Evolutionary conservation across 2,113 vertebrate genomes (phyloP).

Genomic region (Pachypanchax playfairii): DNA sequence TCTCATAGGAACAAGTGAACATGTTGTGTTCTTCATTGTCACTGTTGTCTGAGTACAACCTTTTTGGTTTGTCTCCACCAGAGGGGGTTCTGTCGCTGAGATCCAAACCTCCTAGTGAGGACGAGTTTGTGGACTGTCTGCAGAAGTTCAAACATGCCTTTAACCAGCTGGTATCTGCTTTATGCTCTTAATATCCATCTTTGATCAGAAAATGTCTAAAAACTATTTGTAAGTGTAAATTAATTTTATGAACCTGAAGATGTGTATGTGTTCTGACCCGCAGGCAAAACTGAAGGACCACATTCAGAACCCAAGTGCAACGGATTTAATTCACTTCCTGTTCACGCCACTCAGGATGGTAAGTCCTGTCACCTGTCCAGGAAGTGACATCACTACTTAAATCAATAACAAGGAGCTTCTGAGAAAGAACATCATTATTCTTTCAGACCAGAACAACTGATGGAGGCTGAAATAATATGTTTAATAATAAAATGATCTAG

Average conservation of each 20-base stretch:
- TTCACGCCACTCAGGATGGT: constrained; percentile 93
- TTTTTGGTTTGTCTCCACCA: constrained; percentile 66
- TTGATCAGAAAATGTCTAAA: no score
- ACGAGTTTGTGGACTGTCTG: constrained; percentile 93
- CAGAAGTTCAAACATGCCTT: constrained; percentile 98
- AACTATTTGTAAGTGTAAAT: no score
- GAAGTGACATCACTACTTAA: constrained; percentile 2
- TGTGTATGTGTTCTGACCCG: not conserved
- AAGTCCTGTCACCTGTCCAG: not conserved
- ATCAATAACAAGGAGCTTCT: not conserved
- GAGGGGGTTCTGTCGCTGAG: constrained; percentile 96
- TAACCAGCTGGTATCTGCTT: constrained; percentile 89
- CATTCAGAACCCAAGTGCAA: constrained; percentile 94
- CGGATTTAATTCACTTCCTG: constrained; percentile 93
- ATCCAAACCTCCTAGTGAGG: constrained; percentile 87
- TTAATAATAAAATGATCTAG: not conserved
- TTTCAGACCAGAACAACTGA: not conserved
- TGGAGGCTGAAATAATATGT: not conserved
- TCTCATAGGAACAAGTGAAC: no score
- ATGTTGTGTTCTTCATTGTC: no score
- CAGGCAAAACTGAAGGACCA: constrained; percentile 91
- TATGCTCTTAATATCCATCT: not conserved
- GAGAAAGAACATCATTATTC: not conserved
- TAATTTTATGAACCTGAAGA: no score
- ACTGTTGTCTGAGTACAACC: not conserved